Evolutionary conservation across 2,888 invertebrate species (phyloP).

Genomic region (Tethea ocularis): DNA sequence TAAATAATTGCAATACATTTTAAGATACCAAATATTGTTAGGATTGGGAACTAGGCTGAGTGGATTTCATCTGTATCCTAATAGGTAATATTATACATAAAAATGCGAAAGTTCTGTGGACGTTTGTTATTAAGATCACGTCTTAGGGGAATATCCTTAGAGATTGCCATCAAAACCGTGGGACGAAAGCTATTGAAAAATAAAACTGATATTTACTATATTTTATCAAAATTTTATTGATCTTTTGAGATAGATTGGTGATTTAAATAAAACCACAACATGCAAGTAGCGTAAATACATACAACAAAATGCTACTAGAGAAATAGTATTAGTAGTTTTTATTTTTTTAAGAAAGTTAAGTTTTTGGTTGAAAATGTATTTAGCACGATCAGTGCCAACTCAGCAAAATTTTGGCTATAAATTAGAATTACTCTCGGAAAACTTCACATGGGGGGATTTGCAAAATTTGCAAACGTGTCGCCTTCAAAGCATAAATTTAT

Average conservation of each 20-base stretch:
- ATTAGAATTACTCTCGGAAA: slow-evolving; percentile 43
- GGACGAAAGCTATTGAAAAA: too few relatives aligned
- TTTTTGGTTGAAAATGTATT: slow-evolving; percentile 30
- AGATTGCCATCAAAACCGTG: too few relatives aligned
- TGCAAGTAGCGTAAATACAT: background rate
- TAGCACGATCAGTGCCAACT: slow-evolving; percentile 34
- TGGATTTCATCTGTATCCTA: too few relatives aligned
- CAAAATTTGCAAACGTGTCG: slow-evolving; percentile 54
- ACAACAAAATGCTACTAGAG: background rate
- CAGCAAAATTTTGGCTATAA: slow-evolving; percentile 41
- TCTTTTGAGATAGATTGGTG: too few relatives aligned
- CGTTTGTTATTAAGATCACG: too few relatives aligned
- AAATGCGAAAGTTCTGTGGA: too few relatives aligned
- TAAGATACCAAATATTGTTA: background rate
- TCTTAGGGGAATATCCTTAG: too few relatives aligned
- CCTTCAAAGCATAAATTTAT: slow-evolving; percentile 44
- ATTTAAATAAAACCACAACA: background rate
- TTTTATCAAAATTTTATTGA: too few relatives aligned
- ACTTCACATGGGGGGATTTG: slow-evolving; percentile 50
- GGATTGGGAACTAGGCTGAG: background rate
- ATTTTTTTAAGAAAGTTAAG: slow-evolving; percentile 10
- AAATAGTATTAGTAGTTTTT: background rate
- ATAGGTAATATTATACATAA: too few relatives aligned
- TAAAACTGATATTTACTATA: too few relatives aligned
- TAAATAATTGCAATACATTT: slow-evolving; percentile 21